A percentile compares a stretch with the other conserved stretches of the same genome.
Conservation (phyloP, 2,888 invertebrate species). For the Globia sparganii region DNA sequence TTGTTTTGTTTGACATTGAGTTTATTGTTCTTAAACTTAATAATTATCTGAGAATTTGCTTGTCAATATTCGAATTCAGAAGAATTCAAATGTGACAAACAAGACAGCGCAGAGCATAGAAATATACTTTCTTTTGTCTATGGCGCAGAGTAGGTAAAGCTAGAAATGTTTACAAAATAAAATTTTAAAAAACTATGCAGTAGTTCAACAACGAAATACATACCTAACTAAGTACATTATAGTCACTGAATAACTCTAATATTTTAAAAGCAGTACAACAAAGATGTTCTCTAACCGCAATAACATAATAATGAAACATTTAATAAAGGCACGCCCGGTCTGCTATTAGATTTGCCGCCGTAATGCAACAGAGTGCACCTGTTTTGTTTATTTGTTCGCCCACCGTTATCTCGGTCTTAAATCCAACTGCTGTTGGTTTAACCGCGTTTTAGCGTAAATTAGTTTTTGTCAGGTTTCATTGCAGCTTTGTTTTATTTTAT, state of each 20-base stretch:
- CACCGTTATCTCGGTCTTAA: slow-evolving; percentile 26
- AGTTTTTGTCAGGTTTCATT: slow-evolving; percentile 23
- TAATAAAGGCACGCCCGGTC: slow-evolving; percentile 42
- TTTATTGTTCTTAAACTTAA: too few relatives aligned
- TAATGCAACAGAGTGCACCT: slow-evolving; percentile 61
- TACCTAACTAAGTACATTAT: neutral
- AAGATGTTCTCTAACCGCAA: slow-evolving; percentile 23
- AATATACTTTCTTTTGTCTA: too few relatives aligned
- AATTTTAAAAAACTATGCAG: too few relatives aligned
- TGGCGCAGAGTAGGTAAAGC: too few relatives aligned
- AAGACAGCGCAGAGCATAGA: too few relatives aligned
- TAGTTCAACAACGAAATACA: neutral
- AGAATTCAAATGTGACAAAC: too few relatives aligned
- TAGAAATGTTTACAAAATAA: too few relatives aligned
- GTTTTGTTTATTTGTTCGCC: slow-evolving; percentile 50
- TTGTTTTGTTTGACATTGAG: too few relatives aligned
- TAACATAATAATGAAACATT: slow-evolving; percentile 44
- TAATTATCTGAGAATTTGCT: too few relatives aligned
- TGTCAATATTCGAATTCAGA: too few relatives aligned
- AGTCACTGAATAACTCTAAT: neutral
- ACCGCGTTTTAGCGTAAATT: slow-evolving; percentile 47
- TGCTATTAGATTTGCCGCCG: slow-evolving; percentile 58
- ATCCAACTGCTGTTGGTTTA: slow-evolving; percentile 44
- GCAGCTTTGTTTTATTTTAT: neutral
- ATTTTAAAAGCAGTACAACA: slow-evolving; percentile 35